Conservation (phyloP, 2,113 vertebrate species). For the Tragelaphus buxtoni region DNA sequence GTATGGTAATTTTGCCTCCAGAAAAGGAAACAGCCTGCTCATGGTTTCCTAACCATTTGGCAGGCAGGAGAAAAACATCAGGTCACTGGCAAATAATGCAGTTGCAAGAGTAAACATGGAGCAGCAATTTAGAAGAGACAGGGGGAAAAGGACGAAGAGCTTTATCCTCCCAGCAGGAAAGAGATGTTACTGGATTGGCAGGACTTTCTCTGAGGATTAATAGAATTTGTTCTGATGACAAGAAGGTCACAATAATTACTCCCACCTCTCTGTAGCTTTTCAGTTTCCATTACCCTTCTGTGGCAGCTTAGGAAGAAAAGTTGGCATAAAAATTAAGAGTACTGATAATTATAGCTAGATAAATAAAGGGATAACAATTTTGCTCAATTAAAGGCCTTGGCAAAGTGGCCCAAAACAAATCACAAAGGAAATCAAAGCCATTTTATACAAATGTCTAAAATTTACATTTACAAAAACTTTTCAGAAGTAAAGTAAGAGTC, state of each 20-base stretch:
- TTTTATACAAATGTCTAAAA: neutral
- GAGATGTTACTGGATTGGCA: neutral
- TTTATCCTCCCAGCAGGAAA: neutral
- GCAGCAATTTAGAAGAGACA: neutral
- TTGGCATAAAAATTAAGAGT: conserved; percentile 37
- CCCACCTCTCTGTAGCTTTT: conserved; percentile 35
- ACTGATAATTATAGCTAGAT: conserved; percentile 40
- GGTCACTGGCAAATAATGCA: conserved; percentile 27
- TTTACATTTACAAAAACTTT: neutral
- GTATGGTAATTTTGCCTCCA: conserved; percentile 39
- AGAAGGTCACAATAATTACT: conserved; percentile 42
- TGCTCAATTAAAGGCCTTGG: conserved; percentile 43
- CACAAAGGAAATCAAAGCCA: neutral
- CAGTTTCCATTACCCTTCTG: neutral
- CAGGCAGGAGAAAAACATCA: conserved; percentile 34
- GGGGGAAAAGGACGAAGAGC: neutral
- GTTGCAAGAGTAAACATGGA: neutral
- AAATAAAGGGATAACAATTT: conserved; percentile 35
- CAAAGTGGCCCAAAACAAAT: conserved; percentile 25
- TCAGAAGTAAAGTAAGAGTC: neutral
- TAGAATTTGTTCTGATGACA: conserved; percentile 17
- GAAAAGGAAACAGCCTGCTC: conserved; percentile 16
- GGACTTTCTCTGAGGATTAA: conserved; percentile 17
- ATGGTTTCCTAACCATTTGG: conserved; percentile 53
- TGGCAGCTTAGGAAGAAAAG: conserved; percentile 12